Conservation (phyloP, 2,113 vertebrate genomes). For the Atrichornis clamosus region DNA sequence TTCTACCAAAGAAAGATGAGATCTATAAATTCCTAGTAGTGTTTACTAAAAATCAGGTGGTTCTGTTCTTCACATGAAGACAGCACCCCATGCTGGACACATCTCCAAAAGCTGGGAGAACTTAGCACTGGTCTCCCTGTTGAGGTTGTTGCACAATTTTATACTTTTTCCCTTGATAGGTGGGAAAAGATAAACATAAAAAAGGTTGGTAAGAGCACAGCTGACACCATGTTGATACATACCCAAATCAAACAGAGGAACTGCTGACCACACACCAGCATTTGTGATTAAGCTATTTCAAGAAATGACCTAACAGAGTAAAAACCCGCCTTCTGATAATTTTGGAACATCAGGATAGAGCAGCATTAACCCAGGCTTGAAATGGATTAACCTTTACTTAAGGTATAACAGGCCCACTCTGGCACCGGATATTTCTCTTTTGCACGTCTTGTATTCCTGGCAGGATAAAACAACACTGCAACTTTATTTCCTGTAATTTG, state of each 20-base stretch:
- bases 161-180: neutral
- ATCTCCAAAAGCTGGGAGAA: neutral
- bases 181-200: neutral
- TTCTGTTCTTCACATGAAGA: neutral
- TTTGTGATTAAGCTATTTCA: neutral
- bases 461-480: conserved; percentile 22
- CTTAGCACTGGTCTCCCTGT: neutral
- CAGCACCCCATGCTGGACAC: neutral
- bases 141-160: neutral
- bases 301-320: neutral
- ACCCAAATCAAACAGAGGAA: neutral
- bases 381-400: conserved; percentile 46
- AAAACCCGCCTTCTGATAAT: neutral
- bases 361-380: conserved; percentile 22
- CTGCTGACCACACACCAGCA: neutral
- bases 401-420: neutral
- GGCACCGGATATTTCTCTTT: neutral
- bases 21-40: neutral
- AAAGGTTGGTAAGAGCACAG: neutral
- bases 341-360: neutral
- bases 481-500: conserved; percentile 34
- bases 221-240: neutral
- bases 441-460: neutral
- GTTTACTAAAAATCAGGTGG: neutral
- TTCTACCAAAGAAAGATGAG: neutral